Conservation (phyloP, 1,140 invertebrate species). For the Musca domestica region DNA sequence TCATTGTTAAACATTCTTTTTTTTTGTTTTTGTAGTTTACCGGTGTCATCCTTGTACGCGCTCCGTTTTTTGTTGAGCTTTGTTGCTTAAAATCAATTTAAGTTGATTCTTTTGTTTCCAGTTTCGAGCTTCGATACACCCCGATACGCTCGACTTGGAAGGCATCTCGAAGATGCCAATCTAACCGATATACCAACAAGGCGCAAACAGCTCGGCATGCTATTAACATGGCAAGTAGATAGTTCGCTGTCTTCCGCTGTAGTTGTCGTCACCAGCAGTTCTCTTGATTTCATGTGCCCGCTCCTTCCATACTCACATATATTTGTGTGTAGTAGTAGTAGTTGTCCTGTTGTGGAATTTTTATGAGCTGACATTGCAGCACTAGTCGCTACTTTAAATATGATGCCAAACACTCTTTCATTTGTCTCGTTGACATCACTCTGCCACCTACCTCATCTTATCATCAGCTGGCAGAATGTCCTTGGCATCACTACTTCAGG, state of each 20-base stretch:
- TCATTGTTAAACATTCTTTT: too few relatives aligned
- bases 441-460: neutral
- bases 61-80: constrained; percentile 4
- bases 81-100: constrained; percentile 22
- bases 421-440: neutral
- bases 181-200: neutral
- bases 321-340: neutral
- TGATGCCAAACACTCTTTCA: neutral
- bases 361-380: constrained; percentile 24
- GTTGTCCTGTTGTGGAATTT: constrained; percentile 22
- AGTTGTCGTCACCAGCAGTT: too few relatives aligned
- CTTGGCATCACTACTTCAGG: constrained; percentile 15
- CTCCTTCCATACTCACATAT: neutral
- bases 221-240: neutral
- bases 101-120: constrained; percentile 22
- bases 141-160: constrained; percentile 10
- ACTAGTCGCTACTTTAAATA: constrained; percentile 16
- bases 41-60: neutral
- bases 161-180: constrained; percentile 15
- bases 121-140: neutral
- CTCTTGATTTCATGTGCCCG: too few relatives aligned
- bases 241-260: neutral
- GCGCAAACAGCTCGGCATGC: neutral
- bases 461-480: constrained; percentile 7
- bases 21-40: too few relatives aligned